Base-by-base conservation (phyloP, 2,888 invertebrate species). In the Ashinkailepas kermadecensis region DNA sequence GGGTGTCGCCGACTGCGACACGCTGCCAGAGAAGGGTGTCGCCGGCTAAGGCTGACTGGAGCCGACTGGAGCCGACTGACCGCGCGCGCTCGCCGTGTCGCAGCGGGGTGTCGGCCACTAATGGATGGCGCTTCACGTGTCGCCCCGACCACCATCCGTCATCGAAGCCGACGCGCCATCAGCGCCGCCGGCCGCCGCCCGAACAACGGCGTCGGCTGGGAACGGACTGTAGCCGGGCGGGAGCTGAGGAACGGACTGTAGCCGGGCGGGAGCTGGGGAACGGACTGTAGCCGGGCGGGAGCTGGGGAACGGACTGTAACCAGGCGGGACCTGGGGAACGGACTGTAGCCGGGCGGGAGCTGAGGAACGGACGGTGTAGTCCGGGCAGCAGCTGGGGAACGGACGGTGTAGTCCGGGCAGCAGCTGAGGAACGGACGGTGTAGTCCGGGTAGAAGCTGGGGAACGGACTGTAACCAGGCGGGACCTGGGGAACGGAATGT, bases 91-190 rank as follows among this genome's bases (percentile, higher is more conserved):
- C 25, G 70, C 12, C 25, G 70, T 23, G 25, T 70, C 70, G 15
- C 70, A 39, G 70, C 70, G 70, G 25, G 70, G 70, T 6, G 12
- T 12, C 70, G 11, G 25, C 25, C 10, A 13, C 70, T 70, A 70
- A 70, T 70, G 70, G 70, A 70, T 70, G 70, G 23, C 70, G 70
- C 70, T 70, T 70, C 70, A 70, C 39, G 7, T 39, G 70, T 25
- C 39, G 39, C 39, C 70, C 39, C 39, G 39, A 39, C 39, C 39
- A 39, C 15, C 25, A 70, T 70, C 39, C 70, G 70, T 70, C 70
- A 70, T 70, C 70, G 39, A 15, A 23, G 39, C 39, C 3, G 70
- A 15, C 39, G 13, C 70, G 70, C 23, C 70, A 25, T 70, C 70
- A 70, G 70, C 25, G 70, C 15, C 62, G 67, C 67, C 67, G 67